Evolutionary conservation across 2,888 invertebrate genomes (phyloP).

Genomic region (Dioctria linearis): DNA sequence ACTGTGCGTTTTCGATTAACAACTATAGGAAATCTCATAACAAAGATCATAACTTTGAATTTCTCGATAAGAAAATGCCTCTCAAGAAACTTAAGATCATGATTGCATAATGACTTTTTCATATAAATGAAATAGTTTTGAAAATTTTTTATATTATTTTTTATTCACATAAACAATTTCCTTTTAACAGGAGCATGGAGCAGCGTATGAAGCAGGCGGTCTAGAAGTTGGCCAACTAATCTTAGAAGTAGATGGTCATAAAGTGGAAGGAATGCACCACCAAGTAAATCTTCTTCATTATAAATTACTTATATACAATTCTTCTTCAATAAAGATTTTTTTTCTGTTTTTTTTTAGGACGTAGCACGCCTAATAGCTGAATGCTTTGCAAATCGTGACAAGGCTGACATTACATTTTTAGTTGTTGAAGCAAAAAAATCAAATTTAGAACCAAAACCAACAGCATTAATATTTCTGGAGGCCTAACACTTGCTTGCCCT

Average conservation of each 20-base stretch:
- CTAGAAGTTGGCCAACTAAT: constrained; percentile 95
- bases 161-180: neutral
- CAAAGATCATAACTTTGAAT: no score
- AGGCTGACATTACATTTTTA: constrained; percentile 91
- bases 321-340: constrained; percentile 4
- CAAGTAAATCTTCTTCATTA: constrained; percentile 70
- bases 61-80: no score
- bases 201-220: constrained; percentile 93
- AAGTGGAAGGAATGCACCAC: constrained; percentile 86
- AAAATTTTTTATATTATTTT: no score
- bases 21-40: no score
- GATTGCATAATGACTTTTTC: no score
- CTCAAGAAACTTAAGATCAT: no score
- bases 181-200: constrained; percentile 86
- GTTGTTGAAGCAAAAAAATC: constrained; percentile 94
- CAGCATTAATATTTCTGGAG: constrained; percentile 91
- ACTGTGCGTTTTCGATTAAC: no score
- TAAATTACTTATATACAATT: constrained; percentile 10
- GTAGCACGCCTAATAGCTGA: constrained; percentile 94
- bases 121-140: no score
- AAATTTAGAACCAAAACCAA: constrained; percentile 92
- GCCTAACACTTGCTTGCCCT: constrained; percentile 93
- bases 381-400: constrained; percentile 91
- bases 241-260: constrained; percentile 89
- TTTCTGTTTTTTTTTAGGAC: constrained; percentile 71